phyloP scores from a whole-genome alignment of 2,888 invertebrate species.

The Orthonychiurus folsomi region DNA sequence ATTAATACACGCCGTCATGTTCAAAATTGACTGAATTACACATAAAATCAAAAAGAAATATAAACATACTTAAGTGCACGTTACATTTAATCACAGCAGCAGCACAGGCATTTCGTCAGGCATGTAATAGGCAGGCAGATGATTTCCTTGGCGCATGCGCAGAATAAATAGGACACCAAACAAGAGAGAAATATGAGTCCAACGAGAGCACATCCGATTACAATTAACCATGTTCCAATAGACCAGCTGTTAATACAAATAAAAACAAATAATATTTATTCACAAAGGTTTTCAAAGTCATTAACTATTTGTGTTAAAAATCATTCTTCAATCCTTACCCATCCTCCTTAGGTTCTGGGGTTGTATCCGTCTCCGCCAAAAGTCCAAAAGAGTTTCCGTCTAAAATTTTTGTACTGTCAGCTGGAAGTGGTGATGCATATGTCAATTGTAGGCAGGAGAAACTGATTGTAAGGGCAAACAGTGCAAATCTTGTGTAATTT shows the following conservation, averaged over 20 bases:
- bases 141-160: constrained; percentile 27
- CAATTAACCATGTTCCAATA: background rate
- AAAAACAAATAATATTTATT: too few species aligned
- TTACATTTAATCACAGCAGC: constrained; percentile 27
- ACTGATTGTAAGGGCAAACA: too few species aligned
- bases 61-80: too few species aligned
- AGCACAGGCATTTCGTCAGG: constrained; percentile 23
- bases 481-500: too few species aligned
- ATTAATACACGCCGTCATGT: too few species aligned
- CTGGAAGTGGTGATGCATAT: background rate
- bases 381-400: too few species aligned
- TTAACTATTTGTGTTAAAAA: background rate
- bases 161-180: constrained; percentile 32
- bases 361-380: background rate
- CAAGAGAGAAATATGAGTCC: constrained; percentile 26
- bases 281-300: too few species aligned
- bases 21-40: too few species aligned
- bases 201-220: constrained; percentile 24
- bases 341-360: background rate
- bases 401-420: background rate
- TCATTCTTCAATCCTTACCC: background rate
- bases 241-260: too few species aligned
- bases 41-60: too few species aligned
- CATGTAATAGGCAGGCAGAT: constrained; percentile 32
- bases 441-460: background rate